Evolutionary conservation across 1,140 invertebrate species (phyloP).

Genomic region (Pomacea maculata): DNA sequence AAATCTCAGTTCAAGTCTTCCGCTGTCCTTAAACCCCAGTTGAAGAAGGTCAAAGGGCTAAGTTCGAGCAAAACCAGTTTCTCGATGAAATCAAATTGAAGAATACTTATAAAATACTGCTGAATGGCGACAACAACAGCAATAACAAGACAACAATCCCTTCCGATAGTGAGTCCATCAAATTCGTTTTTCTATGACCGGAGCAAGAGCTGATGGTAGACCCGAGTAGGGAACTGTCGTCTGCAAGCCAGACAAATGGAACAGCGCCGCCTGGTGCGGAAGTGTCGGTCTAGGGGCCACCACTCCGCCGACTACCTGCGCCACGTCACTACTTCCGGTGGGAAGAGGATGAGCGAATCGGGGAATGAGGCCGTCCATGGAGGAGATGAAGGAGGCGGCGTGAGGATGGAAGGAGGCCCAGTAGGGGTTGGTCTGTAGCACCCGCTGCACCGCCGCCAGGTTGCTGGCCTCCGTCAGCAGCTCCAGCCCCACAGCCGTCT

Average conservation of each 20-base stretch:
- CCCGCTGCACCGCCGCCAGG: slow-evolving; percentile 93
- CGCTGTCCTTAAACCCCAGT: neutral
- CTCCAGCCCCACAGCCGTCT: slow-evolving; percentile 96
- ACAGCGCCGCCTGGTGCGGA: neutral
- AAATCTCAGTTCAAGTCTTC: too few species aligned
- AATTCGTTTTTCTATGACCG: neutral
- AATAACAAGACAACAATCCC: neutral
- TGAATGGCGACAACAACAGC: neutral
- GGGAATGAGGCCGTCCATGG: neutral
- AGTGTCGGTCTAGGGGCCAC: neutral
- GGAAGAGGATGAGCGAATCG: neutral
- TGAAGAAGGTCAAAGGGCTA: neutral
- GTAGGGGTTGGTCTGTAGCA: slow-evolving; percentile 82
- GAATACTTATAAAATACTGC: neutral
- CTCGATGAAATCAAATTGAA: neutral
- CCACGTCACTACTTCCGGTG: neutral
- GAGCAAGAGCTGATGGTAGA: neutral
- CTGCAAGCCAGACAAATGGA: neutral
- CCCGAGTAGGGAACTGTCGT: neutral
- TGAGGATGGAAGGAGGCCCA: slow-evolving; percentile 67
- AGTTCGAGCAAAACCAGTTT: neutral
- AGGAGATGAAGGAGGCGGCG: neutral
- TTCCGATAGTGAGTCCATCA: neutral
- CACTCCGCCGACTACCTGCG: neutral
- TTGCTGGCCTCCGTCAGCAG: slow-evolving; percentile 95